These are phyloP conservation scores for Isotomurus palustris DNA, from an alignment of 2,888 invertebrate species.

Conservation along the genomic window DNA sequence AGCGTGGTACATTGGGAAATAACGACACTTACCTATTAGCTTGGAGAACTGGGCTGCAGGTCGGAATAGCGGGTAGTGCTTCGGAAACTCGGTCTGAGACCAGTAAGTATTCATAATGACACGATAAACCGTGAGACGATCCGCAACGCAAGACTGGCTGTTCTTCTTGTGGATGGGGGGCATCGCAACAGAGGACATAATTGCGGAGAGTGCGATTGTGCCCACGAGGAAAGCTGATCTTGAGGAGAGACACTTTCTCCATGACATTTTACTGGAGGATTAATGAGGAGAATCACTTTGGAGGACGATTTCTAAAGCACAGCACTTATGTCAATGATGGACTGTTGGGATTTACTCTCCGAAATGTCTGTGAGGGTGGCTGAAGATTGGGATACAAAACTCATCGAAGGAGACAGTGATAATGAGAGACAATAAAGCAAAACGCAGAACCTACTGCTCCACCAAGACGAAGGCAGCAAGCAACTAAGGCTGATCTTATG, in stretches of 20 bases:
- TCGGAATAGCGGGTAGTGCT: constrained; percentile 90
- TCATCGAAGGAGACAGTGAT: constrained; percentile 10
- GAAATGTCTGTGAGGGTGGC: background rate
- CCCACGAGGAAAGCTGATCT: too few relatives aligned
- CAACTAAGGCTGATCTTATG: background rate
- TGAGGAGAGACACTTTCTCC: too few relatives aligned
- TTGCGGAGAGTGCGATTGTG: too few relatives aligned
- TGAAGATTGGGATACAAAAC: constrained; percentile 7
- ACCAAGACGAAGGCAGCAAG: too few relatives aligned
- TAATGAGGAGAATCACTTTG: too few relatives aligned
- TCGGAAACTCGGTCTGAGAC: constrained; percentile 84
- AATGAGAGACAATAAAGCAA: too few relatives aligned
- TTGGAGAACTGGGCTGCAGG: constrained; percentile 92
- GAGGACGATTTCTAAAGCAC: too few relatives aligned
- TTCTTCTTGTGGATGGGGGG: too few relatives aligned
- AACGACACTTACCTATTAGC: constrained; percentile 70
- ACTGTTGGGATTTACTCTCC: background rate
- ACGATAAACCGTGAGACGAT: constrained; percentile 81
- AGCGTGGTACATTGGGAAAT: too few relatives aligned
- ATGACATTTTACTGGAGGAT: too few relatives aligned
- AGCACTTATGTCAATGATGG: background rate
- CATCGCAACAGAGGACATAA: too few relatives aligned
- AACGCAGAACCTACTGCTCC: too few relatives aligned
- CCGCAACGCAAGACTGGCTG: constrained; percentile 61
- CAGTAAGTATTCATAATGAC: constrained; percentile 86